A percentile compares a stretch with the other conserved stretches of the same genome.
These are phyloP conservation scores for Ia io DNA, from an alignment of 2,113 vertebrate species.

Conservation along the genomic window DNA sequence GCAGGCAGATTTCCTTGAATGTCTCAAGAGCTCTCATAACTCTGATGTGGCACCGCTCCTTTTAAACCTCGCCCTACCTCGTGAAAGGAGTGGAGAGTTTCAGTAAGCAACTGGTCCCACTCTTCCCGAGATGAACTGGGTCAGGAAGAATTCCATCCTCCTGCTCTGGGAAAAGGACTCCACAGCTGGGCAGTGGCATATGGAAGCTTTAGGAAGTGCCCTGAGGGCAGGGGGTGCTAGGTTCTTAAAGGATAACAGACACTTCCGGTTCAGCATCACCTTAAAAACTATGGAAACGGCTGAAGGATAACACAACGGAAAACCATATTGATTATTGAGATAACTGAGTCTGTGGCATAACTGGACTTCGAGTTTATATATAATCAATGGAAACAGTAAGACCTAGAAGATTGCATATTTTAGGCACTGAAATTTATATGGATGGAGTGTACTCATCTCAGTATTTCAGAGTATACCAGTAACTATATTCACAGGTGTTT, in stretches of 20 bases:
- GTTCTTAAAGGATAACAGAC: background rate
- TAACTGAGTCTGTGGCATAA: background rate
- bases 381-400: background rate
- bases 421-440: background rate
- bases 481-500: background rate
- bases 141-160: background rate
- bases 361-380: background rate
- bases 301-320: background rate
- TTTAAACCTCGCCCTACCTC: background rate
- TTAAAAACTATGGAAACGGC: background rate
- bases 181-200: background rate
- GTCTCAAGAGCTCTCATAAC: background rate
- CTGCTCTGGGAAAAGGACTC: background rate
- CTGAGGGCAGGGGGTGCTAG: background rate
- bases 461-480: background rate
- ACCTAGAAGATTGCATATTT: background rate
- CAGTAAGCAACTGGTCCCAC: background rate
- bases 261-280: background rate
- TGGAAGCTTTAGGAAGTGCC: background rate
- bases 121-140: background rate
- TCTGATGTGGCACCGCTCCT: background rate
- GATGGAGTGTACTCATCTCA: background rate
- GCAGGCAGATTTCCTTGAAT: background rate
- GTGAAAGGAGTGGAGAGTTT: background rate
- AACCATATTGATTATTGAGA: accelerated